Percentiles rank a stretch among this genome's conserved stretches.
phyloP scores from a whole-genome alignment of 2,888 invertebrate species.

The Lapara coniferarum region DNA sequence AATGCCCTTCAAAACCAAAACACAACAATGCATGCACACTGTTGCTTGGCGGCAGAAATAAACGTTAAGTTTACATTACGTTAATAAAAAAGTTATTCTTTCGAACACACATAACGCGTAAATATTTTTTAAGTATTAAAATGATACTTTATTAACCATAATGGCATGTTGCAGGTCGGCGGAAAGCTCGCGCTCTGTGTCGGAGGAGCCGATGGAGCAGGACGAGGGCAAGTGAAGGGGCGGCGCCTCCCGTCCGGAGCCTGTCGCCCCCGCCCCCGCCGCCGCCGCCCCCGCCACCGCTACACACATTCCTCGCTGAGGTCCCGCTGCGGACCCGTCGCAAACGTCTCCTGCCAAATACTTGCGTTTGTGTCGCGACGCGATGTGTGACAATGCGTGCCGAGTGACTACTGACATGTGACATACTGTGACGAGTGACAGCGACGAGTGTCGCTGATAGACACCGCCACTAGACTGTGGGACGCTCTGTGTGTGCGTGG shows the following conservation, averaged over 20 bases:
- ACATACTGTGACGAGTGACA: background rate
- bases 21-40: no score
- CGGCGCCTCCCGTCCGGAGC: constrained; percentile 32
- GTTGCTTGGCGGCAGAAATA: no score
- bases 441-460: background rate
- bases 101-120: no score
- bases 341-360: constrained; percentile 26
- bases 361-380: background rate
- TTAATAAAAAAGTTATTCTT: no score
- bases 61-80: no score
- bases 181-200: constrained; percentile 87
- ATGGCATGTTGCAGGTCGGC: constrained; percentile 70
- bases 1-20: no score
- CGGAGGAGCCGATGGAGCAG: constrained; percentile 93
- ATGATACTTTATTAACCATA: background rate
- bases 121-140: background rate
- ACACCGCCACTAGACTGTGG: constrained; percentile 48
- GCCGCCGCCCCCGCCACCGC: constrained; percentile 32
- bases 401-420: background rate
- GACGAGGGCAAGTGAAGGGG: constrained; percentile 88
- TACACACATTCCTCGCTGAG: constrained; percentile 23
- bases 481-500: constrained; percentile 54
- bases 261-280: constrained; percentile 24
- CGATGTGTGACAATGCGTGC: background rate
- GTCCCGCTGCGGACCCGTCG: constrained; percentile 27